Evolutionary conservation across 2,888 invertebrate genomes (phyloP).

Genomic region (Euplagia quadripunctaria): DNA sequence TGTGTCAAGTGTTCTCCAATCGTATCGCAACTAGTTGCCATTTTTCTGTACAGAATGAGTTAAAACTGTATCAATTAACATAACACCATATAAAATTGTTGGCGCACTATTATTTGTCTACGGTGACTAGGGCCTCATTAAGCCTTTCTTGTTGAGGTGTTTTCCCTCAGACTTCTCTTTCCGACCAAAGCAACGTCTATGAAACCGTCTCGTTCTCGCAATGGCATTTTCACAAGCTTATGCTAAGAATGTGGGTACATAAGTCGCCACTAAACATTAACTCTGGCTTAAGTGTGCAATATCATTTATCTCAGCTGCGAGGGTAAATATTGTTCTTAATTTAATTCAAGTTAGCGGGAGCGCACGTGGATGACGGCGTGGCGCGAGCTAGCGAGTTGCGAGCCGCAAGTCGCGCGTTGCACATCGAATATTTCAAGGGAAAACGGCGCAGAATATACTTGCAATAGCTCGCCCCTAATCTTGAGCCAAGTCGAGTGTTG

Average conservation of each 20-base stretch:
- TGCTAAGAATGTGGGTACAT: slow-evolving; percentile 79
- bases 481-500: slow-evolving; percentile 86
- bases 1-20: slow-evolving; percentile 79
- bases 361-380: slow-evolving; percentile 74
- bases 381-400: slow-evolving; percentile 54
- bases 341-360: slow-evolving; percentile 81
- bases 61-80: slow-evolving; percentile 73
- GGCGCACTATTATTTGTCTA: slow-evolving; percentile 62
- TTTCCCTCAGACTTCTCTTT: slow-evolving; percentile 55
- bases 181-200: slow-evolving; percentile 56
- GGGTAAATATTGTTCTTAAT: slow-evolving; percentile 87
- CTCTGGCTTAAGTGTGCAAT: slow-evolving; percentile 81
- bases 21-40: slow-evolving; percentile 72
- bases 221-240: slow-evolving; percentile 65
- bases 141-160: slow-evolving; percentile 60
- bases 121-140: slow-evolving; percentile 62
- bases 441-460: slow-evolving; percentile 78
- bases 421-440: slow-evolving; percentile 83
- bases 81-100: slow-evolving; percentile 56
- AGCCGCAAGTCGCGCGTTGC: slow-evolving; percentile 80
- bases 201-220: slow-evolving; percentile 56
- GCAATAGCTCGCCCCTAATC: slow-evolving; percentile 85
- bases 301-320: slow-evolving; percentile 81
- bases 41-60: slow-evolving; percentile 67
- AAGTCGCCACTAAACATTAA: slow-evolving; percentile 81